Base-by-base conservation (phyloP, 2,888 invertebrate species). In the Drosophila macrothrix region DNA sequence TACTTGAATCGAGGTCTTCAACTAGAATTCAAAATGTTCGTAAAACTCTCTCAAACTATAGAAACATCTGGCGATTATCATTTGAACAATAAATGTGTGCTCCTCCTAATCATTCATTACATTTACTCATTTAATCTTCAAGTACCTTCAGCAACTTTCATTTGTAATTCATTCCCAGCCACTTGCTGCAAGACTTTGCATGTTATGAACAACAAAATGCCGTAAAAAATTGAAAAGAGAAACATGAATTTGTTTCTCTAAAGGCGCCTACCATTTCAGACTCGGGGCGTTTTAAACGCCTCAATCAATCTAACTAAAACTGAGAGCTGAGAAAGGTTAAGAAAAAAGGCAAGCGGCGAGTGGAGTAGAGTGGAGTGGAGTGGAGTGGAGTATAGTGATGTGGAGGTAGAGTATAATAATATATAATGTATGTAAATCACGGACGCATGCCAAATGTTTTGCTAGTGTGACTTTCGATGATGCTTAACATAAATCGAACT, bases 401-500 rank as follows among this genome's bases (percentile, higher is more conserved):
- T 50, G 28, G 19, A 16, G 25, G 25, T 4, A 46, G 19, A 29
- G n/a, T 29, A 53, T 75, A 62, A 63, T 78, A 74, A 53, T 67
- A 84, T 73, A 63, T 69, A 78, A 82, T 87, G 41, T 85, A 90
- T 86, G 85, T 83, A 81, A 90, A 86, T 89, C 52, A 64, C 35
- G 50, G 63, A 82, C 90, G 71, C 89, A 90, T 90, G 89, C 85
- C 90, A 86, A 86, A 86, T 80, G 71, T 80, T 80, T 76, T 53
- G 73, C 74, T 83, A 56, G 89, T 88, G 87, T 86, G 90, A 85
- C 84, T 90, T 85, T 72, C 72, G 82, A 83, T 83, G 90, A 88
- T 80, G 90, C 76, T 76, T 82, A 83, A 83, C 90, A 90, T 90
- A 78, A 90, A 89, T 90, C 90, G 90, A 86, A 81, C 70, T 76